Evolutionary conservation across 23 tunicate genomes (phyloP), one percentile per base, ranked within the genome.

Genomic region (Oikopleura vanhoeffeni): DNA sequence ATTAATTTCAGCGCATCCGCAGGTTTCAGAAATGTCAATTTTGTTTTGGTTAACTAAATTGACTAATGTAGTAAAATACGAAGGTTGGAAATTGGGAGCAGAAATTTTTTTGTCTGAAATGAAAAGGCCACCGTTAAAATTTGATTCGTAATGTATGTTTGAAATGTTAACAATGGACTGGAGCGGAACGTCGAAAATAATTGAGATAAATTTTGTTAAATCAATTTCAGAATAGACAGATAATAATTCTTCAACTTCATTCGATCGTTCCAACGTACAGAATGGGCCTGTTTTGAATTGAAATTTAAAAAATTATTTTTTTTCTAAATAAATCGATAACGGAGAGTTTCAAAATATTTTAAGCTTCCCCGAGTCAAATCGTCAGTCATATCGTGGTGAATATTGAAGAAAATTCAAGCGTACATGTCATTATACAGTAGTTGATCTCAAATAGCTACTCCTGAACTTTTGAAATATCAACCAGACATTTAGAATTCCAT

Each of bases 1-100:
- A 38, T 71, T 38, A 32, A 71, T 71, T 71, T 71, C 79, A 71
- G 35, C 32, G 38, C 79, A 71, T 13, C 35, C 79, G 79, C 79
- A 71, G 64, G 13, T 49, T 49, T 13, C 18, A 28, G 79, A 30
- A 33, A 38, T 24, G 34, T 71, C 34, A 2, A 71, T 18, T 38
- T 24, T 30, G 27, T 71, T 71, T 13, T 71, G 34, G 79, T 71
- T 30, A 24, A 71, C 38, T 2, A 71, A 38, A 4, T 71, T 32
- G 32, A 18, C 35, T 71, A 71, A 2, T 28, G 34, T 30, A 2
- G 3, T 24, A 32, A 71, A 71, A 38, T 71, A 71, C 2, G 34
- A 18, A 30, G 79, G 79, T 32, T 38, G 27, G 27, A 71, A 71
- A 18, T 71, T 33, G 35, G 36, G 36, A 71, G 38, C 32, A 33